phyloP scores from a whole-genome alignment of 2,113 vertebrate species.

The Tauraco erythrolophus region DNA sequence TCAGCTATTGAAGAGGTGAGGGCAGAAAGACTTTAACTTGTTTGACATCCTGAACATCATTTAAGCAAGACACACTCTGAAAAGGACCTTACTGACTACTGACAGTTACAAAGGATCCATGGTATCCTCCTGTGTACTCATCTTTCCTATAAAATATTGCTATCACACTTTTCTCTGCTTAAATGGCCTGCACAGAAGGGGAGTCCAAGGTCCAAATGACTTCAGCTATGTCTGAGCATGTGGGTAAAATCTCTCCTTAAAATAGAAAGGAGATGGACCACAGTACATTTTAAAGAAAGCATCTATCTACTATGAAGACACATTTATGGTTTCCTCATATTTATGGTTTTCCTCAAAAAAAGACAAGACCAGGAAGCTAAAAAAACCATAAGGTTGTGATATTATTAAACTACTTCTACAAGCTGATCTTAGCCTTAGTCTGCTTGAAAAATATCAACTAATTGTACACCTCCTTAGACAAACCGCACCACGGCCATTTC shows the following conservation, averaged over 20 bases:
- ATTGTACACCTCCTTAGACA: background rate
- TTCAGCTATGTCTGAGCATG: conserved; percentile 17
- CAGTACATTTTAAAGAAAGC: background rate
- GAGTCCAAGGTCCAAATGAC: conserved; percentile 45
- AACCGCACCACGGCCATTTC: background rate
- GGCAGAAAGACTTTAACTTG: conserved; percentile 36
- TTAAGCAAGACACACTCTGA: background rate
- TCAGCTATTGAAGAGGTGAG: conserved; percentile 41
- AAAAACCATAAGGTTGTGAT: background rate
- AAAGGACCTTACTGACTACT: background rate
- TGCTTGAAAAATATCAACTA: conserved; percentile 10
- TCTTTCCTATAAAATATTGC: conserved; percentile 35
- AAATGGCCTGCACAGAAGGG: conserved; percentile 34
- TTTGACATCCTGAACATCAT: conserved; percentile 12
- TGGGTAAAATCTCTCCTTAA: conserved; percentile 31
- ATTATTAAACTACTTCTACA: background rate
- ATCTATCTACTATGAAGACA: conserved; percentile 1
- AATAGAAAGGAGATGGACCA: conserved; percentile 53
- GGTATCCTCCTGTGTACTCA: conserved; percentile 2
- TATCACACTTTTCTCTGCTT: background rate
- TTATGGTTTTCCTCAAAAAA: conserved; percentile 48
- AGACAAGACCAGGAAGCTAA: background rate
- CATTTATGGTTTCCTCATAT: conserved; percentile 47
- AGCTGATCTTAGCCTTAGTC: background rate
- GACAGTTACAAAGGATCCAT: background rate